phyloP scores from a whole-genome alignment of 2,797 vertebrate species.

The Poecile montanus region DNA sequence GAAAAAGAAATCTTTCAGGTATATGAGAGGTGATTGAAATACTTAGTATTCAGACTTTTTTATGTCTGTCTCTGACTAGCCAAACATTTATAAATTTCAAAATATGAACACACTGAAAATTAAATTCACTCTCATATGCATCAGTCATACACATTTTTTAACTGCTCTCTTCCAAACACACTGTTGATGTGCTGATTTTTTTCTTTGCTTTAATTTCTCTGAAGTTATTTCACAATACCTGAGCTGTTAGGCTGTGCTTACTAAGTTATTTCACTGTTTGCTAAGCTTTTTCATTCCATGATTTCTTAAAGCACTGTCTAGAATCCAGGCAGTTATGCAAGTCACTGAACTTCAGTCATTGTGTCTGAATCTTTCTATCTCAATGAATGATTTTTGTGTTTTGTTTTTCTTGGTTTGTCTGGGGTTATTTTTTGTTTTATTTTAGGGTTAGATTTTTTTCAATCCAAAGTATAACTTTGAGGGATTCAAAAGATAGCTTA shows the following conservation, averaged over 20 bases:
- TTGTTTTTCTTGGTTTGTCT: background rate
- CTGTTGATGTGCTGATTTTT: background rate
- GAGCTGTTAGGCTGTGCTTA: background rate
- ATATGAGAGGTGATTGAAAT: background rate
- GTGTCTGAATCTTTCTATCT: background rate
- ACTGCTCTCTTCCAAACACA: background rate
- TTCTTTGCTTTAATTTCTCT: constrained; percentile 5
- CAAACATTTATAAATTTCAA: background rate
- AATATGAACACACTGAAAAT: background rate
- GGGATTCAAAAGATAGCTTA: background rate
- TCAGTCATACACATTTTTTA: background rate
- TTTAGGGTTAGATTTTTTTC: background rate
- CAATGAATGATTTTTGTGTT: background rate
- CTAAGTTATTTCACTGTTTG: constrained; percentile 8
- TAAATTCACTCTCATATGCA: background rate
- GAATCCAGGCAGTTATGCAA: background rate
- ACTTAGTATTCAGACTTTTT: background rate
- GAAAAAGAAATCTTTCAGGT: background rate
- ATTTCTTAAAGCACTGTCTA: background rate
- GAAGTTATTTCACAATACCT: constrained; percentile 7
- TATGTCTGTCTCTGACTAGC: background rate
- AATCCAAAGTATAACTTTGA: background rate
- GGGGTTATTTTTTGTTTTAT: rapidly evolving
- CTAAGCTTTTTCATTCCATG: background rate
- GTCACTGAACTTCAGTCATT: background rate